Percentiles rank a stretch among this genome's conserved stretches.
These are phyloP conservation scores for Daktulosphaira vitifoliae DNA, from an alignment of 1,140 invertebrate genomes.

Conservation along the genomic window DNA sequence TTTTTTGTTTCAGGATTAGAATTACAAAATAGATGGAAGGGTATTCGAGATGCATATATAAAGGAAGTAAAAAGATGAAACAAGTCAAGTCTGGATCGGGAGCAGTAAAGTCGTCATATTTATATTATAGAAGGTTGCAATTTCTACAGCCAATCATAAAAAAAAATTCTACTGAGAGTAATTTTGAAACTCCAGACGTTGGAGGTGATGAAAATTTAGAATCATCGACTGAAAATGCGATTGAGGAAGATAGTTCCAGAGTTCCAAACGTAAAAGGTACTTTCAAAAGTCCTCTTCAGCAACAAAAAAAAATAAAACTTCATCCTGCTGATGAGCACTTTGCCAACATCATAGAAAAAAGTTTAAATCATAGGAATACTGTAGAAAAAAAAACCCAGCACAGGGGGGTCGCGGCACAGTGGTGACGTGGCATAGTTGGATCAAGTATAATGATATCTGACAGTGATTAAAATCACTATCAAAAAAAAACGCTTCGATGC, in stretches of 20 bases:
- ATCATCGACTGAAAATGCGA: not conserved
- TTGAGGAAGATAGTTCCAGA: not conserved
- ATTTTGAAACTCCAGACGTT: not conserved
- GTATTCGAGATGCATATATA: conserved; percentile 11
- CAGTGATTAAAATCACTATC: too few relatives aligned
- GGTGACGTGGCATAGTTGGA: too few relatives aligned
- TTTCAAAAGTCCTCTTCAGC: not conserved
- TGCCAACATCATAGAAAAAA: not conserved
- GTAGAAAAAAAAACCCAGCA: too few relatives aligned
- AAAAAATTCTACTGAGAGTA: not conserved
- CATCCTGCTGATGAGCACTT: conserved; percentile 2
- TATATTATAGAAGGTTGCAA: conserved; percentile 1
- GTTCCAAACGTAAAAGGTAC: not conserved
- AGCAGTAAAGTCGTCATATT: not conserved
- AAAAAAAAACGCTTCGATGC: too few relatives aligned
- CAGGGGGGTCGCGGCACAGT: too few relatives aligned
- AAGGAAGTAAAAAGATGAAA: conserved; percentile 9
- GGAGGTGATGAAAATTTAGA: not conserved
- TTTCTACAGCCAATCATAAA: conserved; percentile 2
- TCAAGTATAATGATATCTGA: too few relatives aligned
- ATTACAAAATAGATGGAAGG: conserved; percentile 12
- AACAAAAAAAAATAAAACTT: conserved; percentile 5
- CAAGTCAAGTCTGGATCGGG: conserved; percentile 4
- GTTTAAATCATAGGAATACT: not conserved
- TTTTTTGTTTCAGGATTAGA: conserved; percentile 1